Evolutionary conservation across 2,888 invertebrate species (phyloP).

Genomic region (Drosophila quinaria): DNA sequence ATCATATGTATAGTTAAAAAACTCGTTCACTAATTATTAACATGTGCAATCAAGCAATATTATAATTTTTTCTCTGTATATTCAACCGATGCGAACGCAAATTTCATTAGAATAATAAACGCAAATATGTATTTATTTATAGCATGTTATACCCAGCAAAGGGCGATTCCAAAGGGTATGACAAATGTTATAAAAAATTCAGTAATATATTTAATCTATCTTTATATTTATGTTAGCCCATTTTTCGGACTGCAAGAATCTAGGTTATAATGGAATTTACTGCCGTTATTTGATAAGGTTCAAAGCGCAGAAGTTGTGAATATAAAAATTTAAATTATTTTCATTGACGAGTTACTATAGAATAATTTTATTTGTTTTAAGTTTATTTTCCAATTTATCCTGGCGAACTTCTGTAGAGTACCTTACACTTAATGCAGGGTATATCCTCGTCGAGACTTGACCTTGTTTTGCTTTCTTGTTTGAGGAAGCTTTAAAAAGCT

Average conservation of each 20-base stretch:
- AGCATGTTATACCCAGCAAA: constrained; percentile 31
- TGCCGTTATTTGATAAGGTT: background rate
- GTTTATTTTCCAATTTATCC: background rate
- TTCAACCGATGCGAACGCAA: constrained; percentile 4
- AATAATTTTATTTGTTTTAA: background rate
- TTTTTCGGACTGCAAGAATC: background rate
- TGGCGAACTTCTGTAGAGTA: background rate
- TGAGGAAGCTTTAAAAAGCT: constrained; percentile 30
- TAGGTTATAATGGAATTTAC: background rate
- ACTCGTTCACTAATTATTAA: constrained; percentile 25
- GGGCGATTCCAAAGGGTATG: background rate
- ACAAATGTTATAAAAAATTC: background rate
- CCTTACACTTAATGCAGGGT: constrained; percentile 11
- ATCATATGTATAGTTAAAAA: constrained; percentile 22
- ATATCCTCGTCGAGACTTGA: constrained; percentile 1
- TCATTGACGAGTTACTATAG: background rate
- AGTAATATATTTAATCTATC: background rate
- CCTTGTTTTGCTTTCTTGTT: constrained; percentile 10
- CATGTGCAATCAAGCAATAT: constrained; percentile 16
- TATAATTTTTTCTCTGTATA: background rate
- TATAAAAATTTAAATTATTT: background rate
- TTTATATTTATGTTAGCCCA: background rate
- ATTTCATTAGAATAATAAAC: constrained; percentile 52
- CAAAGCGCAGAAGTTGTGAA: background rate
- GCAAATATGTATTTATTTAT: constrained; percentile 61